Evolutionary conservation across 2,888 invertebrate genomes (phyloP).

Genomic region (Ommatoiulus sabulosus): DNA sequence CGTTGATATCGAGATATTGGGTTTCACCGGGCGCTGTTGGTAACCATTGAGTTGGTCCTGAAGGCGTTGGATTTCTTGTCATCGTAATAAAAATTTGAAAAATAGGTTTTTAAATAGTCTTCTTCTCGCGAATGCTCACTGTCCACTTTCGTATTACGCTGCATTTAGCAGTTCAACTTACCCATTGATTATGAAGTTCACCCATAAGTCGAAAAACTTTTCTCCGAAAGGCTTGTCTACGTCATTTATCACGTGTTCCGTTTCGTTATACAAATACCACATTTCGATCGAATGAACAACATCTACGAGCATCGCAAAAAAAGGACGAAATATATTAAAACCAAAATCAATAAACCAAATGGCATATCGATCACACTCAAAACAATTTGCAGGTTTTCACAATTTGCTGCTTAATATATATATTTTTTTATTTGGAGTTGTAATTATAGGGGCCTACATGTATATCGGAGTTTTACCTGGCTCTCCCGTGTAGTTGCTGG

Average conservation of each 20-base stretch:
- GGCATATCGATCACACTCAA: no score
- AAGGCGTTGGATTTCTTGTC: slow-evolving; percentile 47
- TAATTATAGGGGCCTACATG: no score
- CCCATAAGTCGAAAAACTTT: slow-evolving; percentile 47
- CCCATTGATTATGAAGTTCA: slow-evolving; percentile 47
- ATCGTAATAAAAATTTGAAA: not conserved
- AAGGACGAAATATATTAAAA: no score
- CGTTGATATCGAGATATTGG: slow-evolving; percentile 44
- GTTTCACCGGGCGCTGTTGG: slow-evolving; percentile 29
- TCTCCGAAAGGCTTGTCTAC: slow-evolving; percentile 12
- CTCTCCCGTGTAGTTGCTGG: slow-evolving; percentile 38
- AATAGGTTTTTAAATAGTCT: not conserved
- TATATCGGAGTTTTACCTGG: slow-evolving; percentile 51
- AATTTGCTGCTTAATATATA: no score
- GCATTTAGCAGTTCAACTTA: not conserved
- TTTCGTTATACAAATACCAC: slow-evolving; percentile 52
- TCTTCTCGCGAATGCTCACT: not conserved
- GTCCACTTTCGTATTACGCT: not conserved
- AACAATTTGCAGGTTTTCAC: no score
- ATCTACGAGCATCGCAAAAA: not conserved
- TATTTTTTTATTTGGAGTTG: no score
- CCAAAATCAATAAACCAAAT: no score
- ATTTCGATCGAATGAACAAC: slow-evolving; percentile 42
- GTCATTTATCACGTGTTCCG: not conserved
- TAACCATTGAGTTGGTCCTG: slow-evolving; percentile 37